Conservation (phyloP, 92 coral and sea anemone genomes). For the Paragorgia papillata region DNA sequence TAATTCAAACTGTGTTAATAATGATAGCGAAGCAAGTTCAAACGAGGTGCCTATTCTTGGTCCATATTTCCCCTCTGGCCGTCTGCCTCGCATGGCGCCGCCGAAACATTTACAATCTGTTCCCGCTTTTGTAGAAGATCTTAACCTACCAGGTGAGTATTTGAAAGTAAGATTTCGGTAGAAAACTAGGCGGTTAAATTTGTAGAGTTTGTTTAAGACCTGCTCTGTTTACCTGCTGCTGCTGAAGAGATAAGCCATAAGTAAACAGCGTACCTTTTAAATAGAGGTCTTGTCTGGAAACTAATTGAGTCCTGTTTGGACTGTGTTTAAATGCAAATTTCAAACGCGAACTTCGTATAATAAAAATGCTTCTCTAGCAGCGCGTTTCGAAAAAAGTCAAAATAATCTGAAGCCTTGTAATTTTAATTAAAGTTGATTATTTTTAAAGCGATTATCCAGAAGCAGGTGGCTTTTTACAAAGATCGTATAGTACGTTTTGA, state of each 20-base stretch:
- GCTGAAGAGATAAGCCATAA: constrained; percentile 1
- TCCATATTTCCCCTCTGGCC: constrained; percentile 94
- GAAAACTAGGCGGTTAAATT: background rate
- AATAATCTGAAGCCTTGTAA: too few species aligned
- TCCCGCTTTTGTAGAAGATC: constrained; percentile 74
- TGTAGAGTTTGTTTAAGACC: background rate
- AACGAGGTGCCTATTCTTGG: constrained; percentile 58
- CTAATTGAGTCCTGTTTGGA: too few species aligned
- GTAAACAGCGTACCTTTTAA: background rate
- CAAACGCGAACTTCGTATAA: too few species aligned
- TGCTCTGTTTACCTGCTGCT: background rate
- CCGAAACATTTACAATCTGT: constrained; percentile 69
- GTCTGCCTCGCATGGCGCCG: constrained; percentile 70
- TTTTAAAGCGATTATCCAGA: too few species aligned
- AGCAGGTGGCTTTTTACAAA: too few species aligned
- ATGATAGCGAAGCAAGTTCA: background rate
- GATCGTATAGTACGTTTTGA: too few species aligned
- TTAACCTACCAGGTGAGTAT: constrained; percentile 78
- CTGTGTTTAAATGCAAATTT: too few species aligned
- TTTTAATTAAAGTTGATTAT: too few species aligned
- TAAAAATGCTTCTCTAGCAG: too few species aligned
- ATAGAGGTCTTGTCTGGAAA: background rate
- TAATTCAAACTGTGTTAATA: background rate
- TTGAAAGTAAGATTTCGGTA: background rate
- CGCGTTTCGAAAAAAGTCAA: too few species aligned